phyloP scores from a whole-genome alignment of 2,797 vertebrate genomes.

The Bradypodion ventrale region DNA sequence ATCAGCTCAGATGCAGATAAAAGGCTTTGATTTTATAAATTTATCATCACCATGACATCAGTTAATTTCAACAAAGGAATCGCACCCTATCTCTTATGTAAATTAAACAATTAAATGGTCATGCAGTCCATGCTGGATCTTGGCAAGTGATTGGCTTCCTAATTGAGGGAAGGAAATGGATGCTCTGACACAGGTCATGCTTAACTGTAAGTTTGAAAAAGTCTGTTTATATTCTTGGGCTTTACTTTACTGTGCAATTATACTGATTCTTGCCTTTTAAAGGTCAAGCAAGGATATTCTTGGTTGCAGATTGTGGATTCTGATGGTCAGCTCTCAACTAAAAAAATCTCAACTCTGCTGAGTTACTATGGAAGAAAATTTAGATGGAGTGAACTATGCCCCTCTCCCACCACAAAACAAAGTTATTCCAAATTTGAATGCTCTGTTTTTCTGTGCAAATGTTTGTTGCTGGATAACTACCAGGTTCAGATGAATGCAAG shows the following conservation, averaged over 20 bases:
- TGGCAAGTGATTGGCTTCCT: conserved; percentile 51
- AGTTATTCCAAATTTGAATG: neutral
- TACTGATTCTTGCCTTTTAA: neutral
- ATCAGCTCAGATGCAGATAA: conserved; percentile 24
- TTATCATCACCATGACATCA: conserved; percentile 11
- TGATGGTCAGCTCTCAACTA: neutral
- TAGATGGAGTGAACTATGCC: neutral
- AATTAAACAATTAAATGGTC: conserved; percentile 58
- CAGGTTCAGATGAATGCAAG: too few relatives aligned
- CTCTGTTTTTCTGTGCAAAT: too few relatives aligned
- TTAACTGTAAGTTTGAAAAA: conserved; percentile 49
- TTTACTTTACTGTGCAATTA: too few relatives aligned
- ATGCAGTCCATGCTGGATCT: conserved; percentile 30
- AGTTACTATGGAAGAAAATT: neutral
- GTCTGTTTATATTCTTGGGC: neutral
- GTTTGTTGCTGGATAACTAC: too few relatives aligned
- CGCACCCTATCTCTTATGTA: conserved; percentile 3
- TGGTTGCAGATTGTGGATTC: neutral
- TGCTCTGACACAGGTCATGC: conserved; percentile 41
- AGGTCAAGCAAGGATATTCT: neutral
- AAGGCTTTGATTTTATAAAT: conserved; percentile 20
- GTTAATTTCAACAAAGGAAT: conserved; percentile 50
- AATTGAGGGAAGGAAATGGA: conserved; percentile 30
- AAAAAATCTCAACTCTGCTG: neutral
- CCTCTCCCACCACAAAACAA: neutral